Percentiles rank a stretch among this genome's conserved stretches.
Evolutionary conservation across 2,888 invertebrate species (phyloP).

Genomic region (Prosapia bicincta): DNA sequence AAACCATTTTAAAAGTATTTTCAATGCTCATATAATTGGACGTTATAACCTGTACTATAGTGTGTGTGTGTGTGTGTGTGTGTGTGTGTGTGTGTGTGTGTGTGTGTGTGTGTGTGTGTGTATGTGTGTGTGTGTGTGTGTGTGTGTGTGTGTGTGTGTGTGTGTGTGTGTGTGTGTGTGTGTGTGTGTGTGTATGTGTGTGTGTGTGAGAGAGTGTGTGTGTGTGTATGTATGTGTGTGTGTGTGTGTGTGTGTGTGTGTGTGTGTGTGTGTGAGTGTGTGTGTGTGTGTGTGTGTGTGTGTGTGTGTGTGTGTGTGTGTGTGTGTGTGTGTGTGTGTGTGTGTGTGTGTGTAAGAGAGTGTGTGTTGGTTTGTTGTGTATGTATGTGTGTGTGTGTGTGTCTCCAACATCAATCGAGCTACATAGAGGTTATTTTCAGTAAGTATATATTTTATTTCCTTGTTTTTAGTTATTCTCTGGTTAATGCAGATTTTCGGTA

Average conservation of each 20-base stretch:
- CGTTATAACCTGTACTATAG: too few species aligned
- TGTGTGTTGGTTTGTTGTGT: conserved; percentile 16
- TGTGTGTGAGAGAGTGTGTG: conserved; percentile 12
- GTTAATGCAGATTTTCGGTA: too few species aligned
- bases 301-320: conserved; percentile 19
- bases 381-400: conserved; percentile 9
- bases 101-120: conserved; percentile 18
- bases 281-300: conserved; percentile 19
- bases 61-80: conserved; percentile 19
- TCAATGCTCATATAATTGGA: too few species aligned
- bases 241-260: conserved; percentile 19
- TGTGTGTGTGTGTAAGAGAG: conserved; percentile 13
- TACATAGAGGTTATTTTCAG: too few species aligned
- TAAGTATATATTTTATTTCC: too few species aligned
- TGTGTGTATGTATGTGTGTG: conserved; percentile 17
- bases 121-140: conserved; percentile 13
- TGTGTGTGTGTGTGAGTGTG: conserved; percentile 17
- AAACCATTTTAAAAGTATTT: too few species aligned
- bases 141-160: conserved; percentile 17
- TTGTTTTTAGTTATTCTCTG: too few species aligned
- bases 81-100: conserved; percentile 19
- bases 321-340: conserved; percentile 17
- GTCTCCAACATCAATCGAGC: background rate
- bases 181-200: conserved; percentile 11
- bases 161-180: conserved; percentile 13